Evolutionary conservation across 1,140 invertebrate genomes (phyloP), one percentile per base, ranked within the genome.

Genomic region (Drosophila kohkoa): DNA sequence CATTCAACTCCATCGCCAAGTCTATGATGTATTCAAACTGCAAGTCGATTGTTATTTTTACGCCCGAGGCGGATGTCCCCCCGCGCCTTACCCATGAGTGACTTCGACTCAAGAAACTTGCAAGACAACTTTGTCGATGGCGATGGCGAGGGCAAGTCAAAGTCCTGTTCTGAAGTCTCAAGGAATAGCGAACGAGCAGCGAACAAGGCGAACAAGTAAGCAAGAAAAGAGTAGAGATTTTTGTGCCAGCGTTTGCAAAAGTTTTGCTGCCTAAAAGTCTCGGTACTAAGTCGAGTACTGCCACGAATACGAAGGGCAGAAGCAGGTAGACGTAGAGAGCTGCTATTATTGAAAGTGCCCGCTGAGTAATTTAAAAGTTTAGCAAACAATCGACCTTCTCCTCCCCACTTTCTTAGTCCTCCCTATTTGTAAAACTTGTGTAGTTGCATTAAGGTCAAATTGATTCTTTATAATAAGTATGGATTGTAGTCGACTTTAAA

Each of bases 11-110:
- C 35, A 38, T 5, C 54, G 10, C 28, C 15, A 15, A 43, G 57
- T 38, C 41, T 58, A 68, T 87, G 83, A 80, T 81, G 83, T 88
- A 88, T 88, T 88, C 83, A 88, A 89, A 88, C 80, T 88, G 83
- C 83, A 89, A 88, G 83, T 88, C 83, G 83, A 88, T 88, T 88
- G 85, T 88, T 88, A 88, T 88, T 88, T 88, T 88, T 83, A 88
- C 70, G 85, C 83, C 83, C 79, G 35, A 54, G 66, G 85, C 83
- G 83, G 83, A 88, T 88, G 81, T 89, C 80, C 67, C 69, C 75
- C 70, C 71, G 72, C 68, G 3, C 66, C 62, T 48, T 45, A 43
- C 51, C 43, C 55, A 13, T 16, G 30, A 25, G 55, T 48, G 15
- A 59, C 52, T 67, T 46, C 46, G 20, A 43, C 38, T 38, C 20